Percentiles rank a stretch among this genome's conserved stretches.
These are phyloP conservation scores for Himantopus leucocephalus DNA, from an alignment of 2,113 vertebrate genomes.

Conservation along the genomic window DNA sequence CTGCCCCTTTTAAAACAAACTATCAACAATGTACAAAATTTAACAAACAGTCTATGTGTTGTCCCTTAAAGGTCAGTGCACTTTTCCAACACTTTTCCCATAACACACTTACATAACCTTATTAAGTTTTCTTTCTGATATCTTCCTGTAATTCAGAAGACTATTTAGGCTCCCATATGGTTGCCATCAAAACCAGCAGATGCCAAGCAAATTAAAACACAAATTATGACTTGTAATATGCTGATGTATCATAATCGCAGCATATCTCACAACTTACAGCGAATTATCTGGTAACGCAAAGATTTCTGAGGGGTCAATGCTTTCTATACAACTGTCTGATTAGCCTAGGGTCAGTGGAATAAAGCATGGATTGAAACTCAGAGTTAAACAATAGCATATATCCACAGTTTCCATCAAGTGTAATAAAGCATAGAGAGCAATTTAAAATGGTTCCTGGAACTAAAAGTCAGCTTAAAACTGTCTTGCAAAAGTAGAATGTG, in stretches of 20 bases:
- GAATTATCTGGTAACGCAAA: conserved; percentile 55
- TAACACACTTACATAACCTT: conserved; percentile 31
- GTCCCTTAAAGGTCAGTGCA: conserved; percentile 11
- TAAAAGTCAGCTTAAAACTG: background rate
- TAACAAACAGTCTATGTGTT: background rate
- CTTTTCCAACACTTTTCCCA: conserved; percentile 14
- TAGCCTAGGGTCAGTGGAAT: background rate
- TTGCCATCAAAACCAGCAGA: conserved; percentile 69
- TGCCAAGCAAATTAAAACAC: conserved; percentile 73
- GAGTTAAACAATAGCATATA: background rate
- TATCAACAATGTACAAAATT: background rate
- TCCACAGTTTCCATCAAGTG: background rate
- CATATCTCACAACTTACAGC: conserved; percentile 24
- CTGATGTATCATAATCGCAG: conserved; percentile 61
- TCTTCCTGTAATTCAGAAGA: conserved; percentile 64
- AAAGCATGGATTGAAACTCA: background rate
- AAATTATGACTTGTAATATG: conserved; percentile 70
- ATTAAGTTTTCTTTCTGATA: conserved; percentile 36
- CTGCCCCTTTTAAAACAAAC: background rate
- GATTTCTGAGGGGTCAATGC: conserved; percentile 10
- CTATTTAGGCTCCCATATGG: conserved; percentile 64
- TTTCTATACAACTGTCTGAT: background rate
- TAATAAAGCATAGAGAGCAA: background rate
- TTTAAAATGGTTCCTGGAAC: background rate
- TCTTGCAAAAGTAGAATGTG: background rate